Conservation (phyloP, 2,797 vertebrate genomes). For the Eulemur albifrons region DNA sequence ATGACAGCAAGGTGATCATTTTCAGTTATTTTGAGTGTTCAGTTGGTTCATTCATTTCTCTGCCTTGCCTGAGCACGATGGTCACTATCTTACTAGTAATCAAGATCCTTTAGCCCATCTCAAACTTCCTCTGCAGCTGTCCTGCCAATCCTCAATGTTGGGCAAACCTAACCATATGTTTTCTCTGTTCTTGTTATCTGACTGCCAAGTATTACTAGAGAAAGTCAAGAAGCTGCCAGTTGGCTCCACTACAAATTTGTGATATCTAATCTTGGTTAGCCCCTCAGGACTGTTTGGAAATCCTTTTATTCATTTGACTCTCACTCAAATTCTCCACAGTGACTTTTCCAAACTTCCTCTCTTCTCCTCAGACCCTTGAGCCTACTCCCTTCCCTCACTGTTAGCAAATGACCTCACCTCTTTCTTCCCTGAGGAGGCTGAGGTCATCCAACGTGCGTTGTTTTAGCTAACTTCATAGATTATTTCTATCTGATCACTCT, state of each 20-base stretch:
- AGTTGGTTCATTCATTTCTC: background rate
- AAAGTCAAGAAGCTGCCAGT: constrained; percentile 13
- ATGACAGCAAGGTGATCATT: background rate
- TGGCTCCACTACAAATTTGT: constrained; percentile 30
- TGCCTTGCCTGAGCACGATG: background rate
- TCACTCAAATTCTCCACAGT: constrained; percentile 14
- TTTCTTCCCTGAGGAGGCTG: background rate
- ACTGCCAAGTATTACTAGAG: background rate
- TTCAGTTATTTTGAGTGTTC: background rate
- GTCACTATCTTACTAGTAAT: background rate
- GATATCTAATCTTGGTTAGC: constrained; percentile 18
- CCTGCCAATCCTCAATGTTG: background rate
- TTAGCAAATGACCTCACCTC: background rate
- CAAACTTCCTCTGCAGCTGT: constrained; percentile 3
- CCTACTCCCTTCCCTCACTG: background rate
- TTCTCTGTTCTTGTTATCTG: background rate
- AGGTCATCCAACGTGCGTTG: background rate
- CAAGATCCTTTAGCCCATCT: background rate
- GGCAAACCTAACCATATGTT: background rate
- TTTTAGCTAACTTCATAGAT: background rate
- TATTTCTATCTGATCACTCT: background rate
- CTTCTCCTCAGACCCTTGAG: background rate
- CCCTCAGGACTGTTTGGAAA: background rate
- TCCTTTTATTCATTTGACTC: constrained; percentile 12
- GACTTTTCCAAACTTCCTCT: background rate